A percentile compares a stretch with the other conserved stretches of the same genome.
Conservation (phyloP, 1,140 invertebrate species). For the Bombus superbus region DNA sequence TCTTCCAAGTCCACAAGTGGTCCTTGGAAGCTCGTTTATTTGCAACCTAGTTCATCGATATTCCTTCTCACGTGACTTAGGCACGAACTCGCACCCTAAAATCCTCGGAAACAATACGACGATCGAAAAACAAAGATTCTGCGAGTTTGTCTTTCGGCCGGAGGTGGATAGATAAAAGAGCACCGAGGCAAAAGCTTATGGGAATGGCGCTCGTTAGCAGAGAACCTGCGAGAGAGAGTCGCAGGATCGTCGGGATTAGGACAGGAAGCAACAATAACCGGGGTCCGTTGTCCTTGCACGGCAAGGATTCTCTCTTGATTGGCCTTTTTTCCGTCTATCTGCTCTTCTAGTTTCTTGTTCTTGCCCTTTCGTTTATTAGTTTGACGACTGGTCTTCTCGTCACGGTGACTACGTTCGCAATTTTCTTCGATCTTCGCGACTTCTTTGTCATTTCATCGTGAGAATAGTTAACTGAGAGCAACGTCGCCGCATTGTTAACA, state of each 20-base stretch:
- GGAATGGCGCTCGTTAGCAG: slow-evolving; percentile 70
- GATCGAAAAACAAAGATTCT: not conserved
- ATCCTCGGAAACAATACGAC: not conserved
- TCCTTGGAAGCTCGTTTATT: not conserved
- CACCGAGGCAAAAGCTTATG: slow-evolving; percentile 52
- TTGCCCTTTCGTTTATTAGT: not conserved
- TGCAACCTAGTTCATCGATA: not conserved
- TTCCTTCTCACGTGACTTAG: not conserved
- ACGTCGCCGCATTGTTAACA: slow-evolving; percentile 31
- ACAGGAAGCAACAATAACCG: slow-evolving; percentile 57
- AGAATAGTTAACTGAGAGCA: not conserved
- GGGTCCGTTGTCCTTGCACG: slow-evolving; percentile 43
- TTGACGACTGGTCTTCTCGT: slow-evolving; percentile 7
- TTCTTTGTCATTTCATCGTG: slow-evolving; percentile 38
- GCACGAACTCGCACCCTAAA: not conserved
- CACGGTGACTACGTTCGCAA: not conserved
- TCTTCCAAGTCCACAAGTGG: too few relatives aligned
- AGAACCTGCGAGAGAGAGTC: slow-evolving; percentile 46
- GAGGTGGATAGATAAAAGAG: not conserved
- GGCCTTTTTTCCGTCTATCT: slow-evolving; percentile 45
- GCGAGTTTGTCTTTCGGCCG: not conserved
- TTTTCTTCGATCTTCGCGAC: slow-evolving; percentile 56
- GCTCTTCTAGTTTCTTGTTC: not conserved
- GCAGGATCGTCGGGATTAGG: slow-evolving; percentile 62
- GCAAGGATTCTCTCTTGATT: slow-evolving; percentile 54